Base-by-base conservation (phyloP, 2,797 vertebrate genomes). In the Microcaecilia unicolor region DNA sequence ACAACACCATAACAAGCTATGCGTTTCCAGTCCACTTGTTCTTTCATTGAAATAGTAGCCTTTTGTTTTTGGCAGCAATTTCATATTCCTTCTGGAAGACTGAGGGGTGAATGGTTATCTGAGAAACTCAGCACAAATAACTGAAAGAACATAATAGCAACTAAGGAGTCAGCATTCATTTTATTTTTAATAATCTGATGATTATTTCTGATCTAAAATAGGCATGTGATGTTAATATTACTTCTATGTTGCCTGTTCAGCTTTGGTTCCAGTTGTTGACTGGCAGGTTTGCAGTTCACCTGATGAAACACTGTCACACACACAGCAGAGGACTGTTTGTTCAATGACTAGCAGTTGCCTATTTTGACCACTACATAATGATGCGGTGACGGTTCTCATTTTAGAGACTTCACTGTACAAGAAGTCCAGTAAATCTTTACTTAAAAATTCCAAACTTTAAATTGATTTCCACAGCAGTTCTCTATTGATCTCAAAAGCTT, bases 381-480 rank as follows among this genome's bases (percentile, higher is more conserved):
- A 66, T 70, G 53, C 51, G 52, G 49, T 67, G 65, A 44, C 62
- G 48, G 44, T 56, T 66, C 58, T 40, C 61, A 61, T 65, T 70
- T 66, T 61, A 61, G 75, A 78, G 76, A 77, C 83, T 76, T 69
- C 78, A 74, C 70, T 57, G 61, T 72, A 74, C 66, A 61, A 66
- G 47, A 74, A 80, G 58, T 56, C 66, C 52, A 76, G 75, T 83
- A 83, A 83, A 83, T 81, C 80, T 83, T 82, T 82, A 78, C 76
- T 82, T 82, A 80, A 81, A 82, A 82, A 79, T 83, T 81, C 76
- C 64, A 68, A 82, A 82, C 78, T 83, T 82, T 70, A 79, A 79
- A 82, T 83, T 83, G 79, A 83, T 82, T 83, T 76, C 72, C 70
- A 74, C 64, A 63, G 66, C 48, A 63, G 66, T 72, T 62, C 70